These are phyloP conservation scores for Drosophila mayaguana DNA, from an alignment of 2,888 invertebrate species.

Conservation along the genomic window DNA sequence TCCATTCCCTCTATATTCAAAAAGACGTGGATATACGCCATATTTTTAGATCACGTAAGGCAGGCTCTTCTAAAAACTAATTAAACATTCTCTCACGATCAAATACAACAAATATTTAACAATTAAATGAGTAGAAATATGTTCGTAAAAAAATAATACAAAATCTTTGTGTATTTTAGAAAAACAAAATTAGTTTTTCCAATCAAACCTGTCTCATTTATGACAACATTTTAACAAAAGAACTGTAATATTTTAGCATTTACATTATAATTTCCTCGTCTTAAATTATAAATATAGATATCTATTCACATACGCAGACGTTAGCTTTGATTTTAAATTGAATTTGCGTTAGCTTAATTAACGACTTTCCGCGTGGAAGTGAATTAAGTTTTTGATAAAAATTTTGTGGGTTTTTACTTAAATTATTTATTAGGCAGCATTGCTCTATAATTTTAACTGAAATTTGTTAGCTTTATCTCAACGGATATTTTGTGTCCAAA, in stretches of 20 bases:
- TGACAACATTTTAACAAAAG: background rate
- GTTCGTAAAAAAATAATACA: background rate
- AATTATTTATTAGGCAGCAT: background rate
- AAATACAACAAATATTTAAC: background rate
- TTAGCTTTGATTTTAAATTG: background rate
- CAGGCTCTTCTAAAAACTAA: conserved; percentile 1
- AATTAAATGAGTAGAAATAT: background rate
- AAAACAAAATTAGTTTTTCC: background rate
- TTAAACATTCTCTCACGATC: conserved; percentile 30
- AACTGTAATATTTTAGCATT: background rate
- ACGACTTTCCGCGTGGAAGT: conserved; percentile 22
- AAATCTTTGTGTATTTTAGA: background rate
- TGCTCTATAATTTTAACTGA: background rate
- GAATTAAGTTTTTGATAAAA: background rate
- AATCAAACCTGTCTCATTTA: background rate
- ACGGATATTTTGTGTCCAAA: conserved; percentile 1
- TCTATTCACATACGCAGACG: too few relatives aligned
- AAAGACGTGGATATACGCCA: background rate
- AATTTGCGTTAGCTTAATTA: conserved; percentile 5
- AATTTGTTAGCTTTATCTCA: background rate
- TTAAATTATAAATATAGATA: background rate
- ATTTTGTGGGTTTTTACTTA: background rate
- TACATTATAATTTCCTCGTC: background rate
- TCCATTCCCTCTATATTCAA: background rate
- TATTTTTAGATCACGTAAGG: conserved; percentile 1